These are phyloP conservation scores for Lytechinus variegatus DNA, from an alignment of 35 echinoderm and acorn worm species.

Conservation along the genomic window DNA sequence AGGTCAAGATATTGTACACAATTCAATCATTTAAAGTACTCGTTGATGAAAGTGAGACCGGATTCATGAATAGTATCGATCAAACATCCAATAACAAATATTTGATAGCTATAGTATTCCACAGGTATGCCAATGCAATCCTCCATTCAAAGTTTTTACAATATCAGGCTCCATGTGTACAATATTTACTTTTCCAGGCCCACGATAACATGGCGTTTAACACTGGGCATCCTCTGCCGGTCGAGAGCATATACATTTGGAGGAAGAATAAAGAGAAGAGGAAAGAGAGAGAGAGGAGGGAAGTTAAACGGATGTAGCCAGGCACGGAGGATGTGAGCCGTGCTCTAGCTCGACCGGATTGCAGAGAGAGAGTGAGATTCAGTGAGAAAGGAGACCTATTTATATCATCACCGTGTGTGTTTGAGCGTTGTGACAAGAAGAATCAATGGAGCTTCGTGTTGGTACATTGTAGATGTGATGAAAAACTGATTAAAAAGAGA, in stretches of 20 bases:
- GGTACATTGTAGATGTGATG: not conserved
- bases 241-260: not conserved
- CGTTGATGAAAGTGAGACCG: not conserved
- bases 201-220: not conserved
- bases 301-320: not conserved
- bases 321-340: not conserved
- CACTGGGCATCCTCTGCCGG: not conserved
- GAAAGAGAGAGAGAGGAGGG: conserved; percentile 2
- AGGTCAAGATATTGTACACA: not conserved
- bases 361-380: not conserved
- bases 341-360: not conserved
- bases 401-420: not conserved
- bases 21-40: not conserved
- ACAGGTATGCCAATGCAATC: not conserved
- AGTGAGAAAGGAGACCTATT: conserved; percentile 14
- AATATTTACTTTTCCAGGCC: not conserved
- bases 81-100: not conserved
- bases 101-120: not conserved
- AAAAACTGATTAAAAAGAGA: not conserved
- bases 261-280: not conserved
- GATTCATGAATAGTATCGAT: not conserved
- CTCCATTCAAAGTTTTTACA: not conserved
- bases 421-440: not conserved
- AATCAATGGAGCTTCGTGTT: not conserved
- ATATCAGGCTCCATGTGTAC: not conserved